phyloP scores from a whole-genome alignment of 2,797 vertebrate species.

The Tarsius wallacei region DNA sequence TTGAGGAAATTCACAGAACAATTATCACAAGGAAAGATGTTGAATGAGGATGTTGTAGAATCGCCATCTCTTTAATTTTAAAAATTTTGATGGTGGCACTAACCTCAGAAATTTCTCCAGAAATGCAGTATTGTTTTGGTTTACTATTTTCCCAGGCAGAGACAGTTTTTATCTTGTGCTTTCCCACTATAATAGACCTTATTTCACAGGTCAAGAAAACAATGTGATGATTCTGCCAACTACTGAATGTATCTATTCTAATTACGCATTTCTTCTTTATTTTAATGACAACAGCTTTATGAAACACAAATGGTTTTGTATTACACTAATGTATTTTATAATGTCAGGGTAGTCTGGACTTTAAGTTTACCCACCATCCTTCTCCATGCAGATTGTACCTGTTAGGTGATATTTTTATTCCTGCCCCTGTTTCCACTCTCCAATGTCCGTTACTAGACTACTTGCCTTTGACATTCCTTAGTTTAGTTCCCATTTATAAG shows the following conservation, averaged over 20 bases:
- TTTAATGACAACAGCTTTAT: too few relatives aligned
- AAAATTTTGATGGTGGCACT: neutral
- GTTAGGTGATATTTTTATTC: too few relatives aligned
- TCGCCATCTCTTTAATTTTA: neutral
- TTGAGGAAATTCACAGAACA: neutral
- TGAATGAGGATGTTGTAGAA: neutral
- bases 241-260: neutral
- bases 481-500: too few relatives aligned
- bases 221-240: neutral
- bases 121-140: neutral
- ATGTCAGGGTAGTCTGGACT: too few relatives aligned
- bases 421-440: too few relatives aligned
- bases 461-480: too few relatives aligned
- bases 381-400: too few relatives aligned
- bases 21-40: neutral
- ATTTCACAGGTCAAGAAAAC: neutral
- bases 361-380: too few relatives aligned
- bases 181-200: neutral
- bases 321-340: too few relatives aligned
- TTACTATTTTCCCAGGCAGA: neutral
- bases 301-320: too few relatives aligned
- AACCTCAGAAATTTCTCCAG: neutral
- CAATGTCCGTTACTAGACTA: too few relatives aligned
- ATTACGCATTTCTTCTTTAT: too few relatives aligned
- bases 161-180: neutral